Conservation (phyloP, 2,797 vertebrate species). For the Dallia pectoralis region DNA sequence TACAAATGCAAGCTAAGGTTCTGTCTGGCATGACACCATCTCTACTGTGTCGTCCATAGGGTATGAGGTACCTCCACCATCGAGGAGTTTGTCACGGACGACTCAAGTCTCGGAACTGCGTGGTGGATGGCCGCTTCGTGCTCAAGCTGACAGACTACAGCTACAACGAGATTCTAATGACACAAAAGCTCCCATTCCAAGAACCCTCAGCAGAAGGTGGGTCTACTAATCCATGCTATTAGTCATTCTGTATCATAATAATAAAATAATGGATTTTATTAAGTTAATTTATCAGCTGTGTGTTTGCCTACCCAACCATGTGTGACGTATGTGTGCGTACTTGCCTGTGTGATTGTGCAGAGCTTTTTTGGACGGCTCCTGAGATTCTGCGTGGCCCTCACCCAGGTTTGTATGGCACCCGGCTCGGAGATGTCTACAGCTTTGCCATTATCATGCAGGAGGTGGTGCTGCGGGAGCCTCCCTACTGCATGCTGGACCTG, state of each 20-base stretch:
- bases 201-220: slow-evolving; percentile 67
- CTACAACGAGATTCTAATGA: slow-evolving; percentile 71
- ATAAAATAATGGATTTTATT: background rate
- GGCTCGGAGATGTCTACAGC: slow-evolving; percentile 73
- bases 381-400: slow-evolving; percentile 69
- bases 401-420: slow-evolving; percentile 56
- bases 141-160: slow-evolving; percentile 77
- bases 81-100: slow-evolving; percentile 66
- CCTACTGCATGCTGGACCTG: slow-evolving; percentile 75
- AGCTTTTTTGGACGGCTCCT: slow-evolving; percentile 78
- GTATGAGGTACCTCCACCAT: slow-evolving; percentile 80
- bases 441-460: slow-evolving; percentile 81
- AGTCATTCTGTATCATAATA: background rate
- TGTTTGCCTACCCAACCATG: background rate
- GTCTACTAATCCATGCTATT: background rate
- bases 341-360: slow-evolving; percentile 44
- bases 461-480: slow-evolving; percentile 74
- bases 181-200: slow-evolving; percentile 63
- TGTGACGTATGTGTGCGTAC: background rate
- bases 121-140: slow-evolving; percentile 78
- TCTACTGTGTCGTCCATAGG: slow-evolving; percentile 49
- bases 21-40: background rate
- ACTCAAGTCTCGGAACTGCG: slow-evolving; percentile 78
- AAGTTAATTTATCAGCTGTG: background rate
- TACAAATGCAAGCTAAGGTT: background rate